These are phyloP conservation scores for Myxocyprinus asiaticus DNA, from an alignment of 2,113 vertebrate species.

Conservation along the genomic window DNA sequence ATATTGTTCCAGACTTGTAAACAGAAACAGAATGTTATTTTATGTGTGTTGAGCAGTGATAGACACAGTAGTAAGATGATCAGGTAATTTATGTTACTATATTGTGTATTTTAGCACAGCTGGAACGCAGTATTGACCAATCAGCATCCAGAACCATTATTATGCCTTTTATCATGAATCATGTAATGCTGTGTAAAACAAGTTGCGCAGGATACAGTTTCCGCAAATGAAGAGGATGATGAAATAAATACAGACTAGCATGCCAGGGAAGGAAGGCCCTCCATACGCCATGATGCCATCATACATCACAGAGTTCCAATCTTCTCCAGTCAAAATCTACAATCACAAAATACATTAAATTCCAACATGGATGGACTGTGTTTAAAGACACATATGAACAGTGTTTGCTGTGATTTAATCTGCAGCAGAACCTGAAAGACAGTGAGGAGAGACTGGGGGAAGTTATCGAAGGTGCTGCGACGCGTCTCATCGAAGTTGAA, in stretches of 20 bases:
- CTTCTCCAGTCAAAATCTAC: conserved; percentile 98
- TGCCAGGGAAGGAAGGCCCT: conserved; percentile 97
- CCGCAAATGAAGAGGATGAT: conserved; percentile 99
- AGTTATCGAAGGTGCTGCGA: conserved; percentile 97
- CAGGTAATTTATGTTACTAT: too few species aligned
- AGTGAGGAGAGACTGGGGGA: conserved; percentile 96
- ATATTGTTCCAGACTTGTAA: too few species aligned
- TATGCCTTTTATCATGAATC: too few species aligned
- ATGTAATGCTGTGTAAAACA: background rate
- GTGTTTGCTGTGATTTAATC: background rate
- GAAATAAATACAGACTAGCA: conserved; percentile 99
- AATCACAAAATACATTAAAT: conserved; percentile 10
- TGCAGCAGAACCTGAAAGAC: conserved; percentile 86
- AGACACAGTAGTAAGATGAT: too few species aligned
- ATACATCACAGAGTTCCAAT: conserved; percentile 99
- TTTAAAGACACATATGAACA: background rate
- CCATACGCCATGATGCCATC: conserved; percentile 99
- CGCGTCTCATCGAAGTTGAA: conserved; percentile 98
- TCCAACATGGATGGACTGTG: background rate
- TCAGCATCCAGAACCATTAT: too few species aligned
- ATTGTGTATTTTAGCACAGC: too few species aligned
- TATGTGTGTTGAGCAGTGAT: too few species aligned
- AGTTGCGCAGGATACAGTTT: conserved; percentile 92
- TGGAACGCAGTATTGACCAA: too few species aligned
- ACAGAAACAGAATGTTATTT: too few species aligned